These are phyloP conservation scores for Asobara japonica DNA, from an alignment of 1,140 invertebrate genomes.

Conservation along the genomic window DNA sequence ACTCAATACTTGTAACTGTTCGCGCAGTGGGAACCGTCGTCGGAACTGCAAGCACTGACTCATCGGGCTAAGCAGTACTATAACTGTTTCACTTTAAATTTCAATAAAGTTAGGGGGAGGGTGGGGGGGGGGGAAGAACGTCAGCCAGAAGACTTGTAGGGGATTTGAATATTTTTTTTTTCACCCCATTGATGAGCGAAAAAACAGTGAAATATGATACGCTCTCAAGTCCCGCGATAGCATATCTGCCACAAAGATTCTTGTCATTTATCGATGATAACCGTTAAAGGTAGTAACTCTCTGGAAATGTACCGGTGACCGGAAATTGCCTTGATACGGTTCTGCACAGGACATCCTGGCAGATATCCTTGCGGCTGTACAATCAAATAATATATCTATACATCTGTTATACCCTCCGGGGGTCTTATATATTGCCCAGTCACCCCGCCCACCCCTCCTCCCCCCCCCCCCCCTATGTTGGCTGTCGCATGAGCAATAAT, in stretches of 20 bases:
- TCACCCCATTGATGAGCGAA: too few species aligned
- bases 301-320: constrained; percentile 27
- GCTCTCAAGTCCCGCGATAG: background rate
- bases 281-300: constrained; percentile 17
- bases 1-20: too few species aligned
- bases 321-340: constrained; percentile 32
- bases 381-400: constrained; percentile 11
- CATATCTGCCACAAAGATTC: constrained; percentile 4
- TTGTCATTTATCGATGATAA: constrained; percentile 29
- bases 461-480: background rate
- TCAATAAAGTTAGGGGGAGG: too few species aligned
- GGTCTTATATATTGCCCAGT: constrained; percentile 21
- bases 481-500: constrained; percentile 33
- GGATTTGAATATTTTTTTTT: too few species aligned
- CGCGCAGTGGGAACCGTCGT: too few species aligned
- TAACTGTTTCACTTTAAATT: too few species aligned
- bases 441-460: too few species aligned
- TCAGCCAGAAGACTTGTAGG: too few species aligned
- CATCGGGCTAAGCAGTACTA: too few species aligned
- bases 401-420: constrained; percentile 5
- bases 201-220: background rate
- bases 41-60: too few species aligned
- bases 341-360: constrained; percentile 18
- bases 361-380: constrained; percentile 16
- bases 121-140: too few species aligned